A percentile compares a stretch with the other conserved stretches of the same genome.
phyloP scores from a whole-genome alignment of 2,113 vertebrate species.

The Heterocephalus glaber region DNA sequence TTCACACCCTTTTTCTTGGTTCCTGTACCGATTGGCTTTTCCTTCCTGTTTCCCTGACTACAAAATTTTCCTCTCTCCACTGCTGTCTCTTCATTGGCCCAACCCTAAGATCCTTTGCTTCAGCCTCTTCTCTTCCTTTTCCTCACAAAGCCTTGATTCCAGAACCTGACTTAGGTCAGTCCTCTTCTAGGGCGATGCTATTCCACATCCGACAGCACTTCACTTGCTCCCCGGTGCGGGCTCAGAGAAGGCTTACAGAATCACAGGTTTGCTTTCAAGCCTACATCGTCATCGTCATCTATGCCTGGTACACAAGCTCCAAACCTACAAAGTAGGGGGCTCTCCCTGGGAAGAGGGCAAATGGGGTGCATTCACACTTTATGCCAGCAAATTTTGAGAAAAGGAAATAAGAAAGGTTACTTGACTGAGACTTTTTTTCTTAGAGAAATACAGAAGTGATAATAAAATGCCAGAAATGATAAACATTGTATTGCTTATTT shows the following conservation, averaged over 20 bases:
- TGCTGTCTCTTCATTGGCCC: no score
- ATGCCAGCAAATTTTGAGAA: neutral
- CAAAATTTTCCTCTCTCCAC: neutral
- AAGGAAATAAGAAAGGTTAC: neutral
- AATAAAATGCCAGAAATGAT: neutral
- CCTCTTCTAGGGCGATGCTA: neutral
- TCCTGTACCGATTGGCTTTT: neutral
- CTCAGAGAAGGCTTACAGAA: neutral
- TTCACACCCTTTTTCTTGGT: rapidly evolving
- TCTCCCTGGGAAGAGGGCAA: no score
- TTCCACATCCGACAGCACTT: neutral
- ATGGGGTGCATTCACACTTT: no score
- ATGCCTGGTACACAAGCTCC: neutral
- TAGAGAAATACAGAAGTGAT: neutral
- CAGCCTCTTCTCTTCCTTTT: neutral
- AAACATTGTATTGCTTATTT: neutral
- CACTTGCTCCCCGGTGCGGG: no score
- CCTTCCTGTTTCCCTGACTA: neutral
- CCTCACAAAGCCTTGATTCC: neutral
- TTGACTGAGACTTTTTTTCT: neutral
- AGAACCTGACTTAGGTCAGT: neutral
- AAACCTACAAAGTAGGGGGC: neutral
- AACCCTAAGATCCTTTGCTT: neutral
- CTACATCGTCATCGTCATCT: no score
- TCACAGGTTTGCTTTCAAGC: neutral